Conservation (phyloP, 2,113 vertebrate species). For the Colius striatus region DNA sequence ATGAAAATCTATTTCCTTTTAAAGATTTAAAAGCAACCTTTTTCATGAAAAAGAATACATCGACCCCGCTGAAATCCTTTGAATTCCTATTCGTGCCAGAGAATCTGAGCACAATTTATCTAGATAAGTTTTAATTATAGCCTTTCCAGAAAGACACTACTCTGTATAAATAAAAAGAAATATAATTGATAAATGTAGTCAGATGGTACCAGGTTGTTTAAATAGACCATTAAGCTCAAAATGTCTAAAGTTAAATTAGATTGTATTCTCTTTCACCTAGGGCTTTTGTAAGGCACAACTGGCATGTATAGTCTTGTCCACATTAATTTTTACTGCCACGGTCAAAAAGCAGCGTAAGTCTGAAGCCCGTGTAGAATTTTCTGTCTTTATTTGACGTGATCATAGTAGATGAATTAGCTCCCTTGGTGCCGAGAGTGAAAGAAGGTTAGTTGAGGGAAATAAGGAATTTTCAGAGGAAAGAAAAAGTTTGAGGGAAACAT, state of each 20-base stretch:
- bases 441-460: constrained; percentile 80
- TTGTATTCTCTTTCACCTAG: constrained; percentile 55
- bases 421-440: constrained; percentile 69
- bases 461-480: constrained; percentile 72
- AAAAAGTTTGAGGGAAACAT: constrained; percentile 86
- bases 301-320: constrained; percentile 70
- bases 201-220: constrained; percentile 58
- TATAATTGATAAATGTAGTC: constrained; percentile 69
- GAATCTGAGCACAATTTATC: constrained; percentile 43
- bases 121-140: constrained; percentile 64
- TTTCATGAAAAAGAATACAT: not conserved
- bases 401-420: constrained; percentile 72
- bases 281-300: constrained; percentile 66
- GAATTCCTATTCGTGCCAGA: not conserved
- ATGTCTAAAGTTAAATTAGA: constrained; percentile 68
- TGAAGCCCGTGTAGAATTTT: constrained; percentile 68
- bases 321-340: constrained; percentile 74
- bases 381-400: constrained; percentile 73
- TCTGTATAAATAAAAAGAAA: constrained; percentile 64
- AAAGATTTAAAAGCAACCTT: not conserved
- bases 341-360: constrained; percentile 72
- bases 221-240: constrained; percentile 65
- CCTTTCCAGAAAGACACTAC: constrained; percentile 40
- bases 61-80: constrained; percentile 13
- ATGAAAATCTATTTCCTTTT: constrained; percentile 41